A percentile compares a stretch with the other conserved stretches of the same genome.
phyloP scores from a whole-genome alignment of 2,113 vertebrate species.

The Ammodytes marinus region DNA sequence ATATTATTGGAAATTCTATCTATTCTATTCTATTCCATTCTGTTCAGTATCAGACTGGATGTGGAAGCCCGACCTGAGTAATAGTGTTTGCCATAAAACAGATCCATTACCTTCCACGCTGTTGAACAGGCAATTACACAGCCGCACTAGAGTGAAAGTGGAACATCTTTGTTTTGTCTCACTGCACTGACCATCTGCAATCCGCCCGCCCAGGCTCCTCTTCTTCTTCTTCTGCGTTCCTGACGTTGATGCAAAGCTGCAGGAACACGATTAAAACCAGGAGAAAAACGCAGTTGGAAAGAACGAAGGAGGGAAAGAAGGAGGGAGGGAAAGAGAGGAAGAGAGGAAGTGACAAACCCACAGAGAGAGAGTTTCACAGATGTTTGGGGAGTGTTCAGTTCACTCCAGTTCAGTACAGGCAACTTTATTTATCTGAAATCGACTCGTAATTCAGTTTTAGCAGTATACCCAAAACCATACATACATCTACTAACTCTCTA shows the following conservation, averaged over 20 bases:
- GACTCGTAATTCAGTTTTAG: too few species aligned
- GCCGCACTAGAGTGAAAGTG: constrained; percentile 23
- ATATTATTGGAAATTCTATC: too few species aligned
- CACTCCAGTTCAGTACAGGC: too few species aligned
- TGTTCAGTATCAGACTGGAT: neutral
- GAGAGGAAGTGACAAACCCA: constrained; percentile 12
- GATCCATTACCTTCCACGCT: constrained; percentile 16
- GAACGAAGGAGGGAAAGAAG: neutral
- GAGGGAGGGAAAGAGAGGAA: neutral
- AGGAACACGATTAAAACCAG: neutral
- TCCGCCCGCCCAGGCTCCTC: constrained; percentile 30
- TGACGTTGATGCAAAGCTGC: constrained; percentile 12
- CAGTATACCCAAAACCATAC: too few species aligned
- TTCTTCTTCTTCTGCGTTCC: neutral
- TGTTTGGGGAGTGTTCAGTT: constrained; percentile 35
- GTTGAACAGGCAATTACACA: constrained; percentile 30
- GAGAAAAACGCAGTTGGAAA: neutral
- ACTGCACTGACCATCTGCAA: constrained; percentile 41
- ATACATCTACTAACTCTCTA: too few species aligned
- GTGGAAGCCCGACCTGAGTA: neutral
- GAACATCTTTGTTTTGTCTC: constrained; percentile 45
- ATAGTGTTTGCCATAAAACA: constrained; percentile 7
- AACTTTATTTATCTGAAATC: too few species aligned
- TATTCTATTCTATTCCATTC: neutral
- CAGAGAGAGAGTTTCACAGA: constrained; percentile 53